Evolutionary conservation across 2,113 vertebrate species (phyloP).

Genomic region (Trochalopteron elliotii): DNA sequence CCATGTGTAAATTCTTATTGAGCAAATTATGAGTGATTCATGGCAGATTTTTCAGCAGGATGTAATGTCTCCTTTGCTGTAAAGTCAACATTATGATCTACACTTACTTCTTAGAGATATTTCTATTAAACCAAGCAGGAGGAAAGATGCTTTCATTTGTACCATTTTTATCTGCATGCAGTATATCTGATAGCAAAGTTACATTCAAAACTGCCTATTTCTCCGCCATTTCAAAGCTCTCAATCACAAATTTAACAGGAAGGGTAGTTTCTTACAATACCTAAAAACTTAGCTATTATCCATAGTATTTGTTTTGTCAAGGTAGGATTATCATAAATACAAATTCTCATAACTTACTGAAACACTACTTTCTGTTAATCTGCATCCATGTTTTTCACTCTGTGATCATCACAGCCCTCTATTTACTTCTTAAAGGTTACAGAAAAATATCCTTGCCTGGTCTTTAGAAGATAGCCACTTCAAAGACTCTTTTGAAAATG

Average conservation of each 20-base stretch:
- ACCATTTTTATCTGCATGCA: background rate
- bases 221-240: background rate
- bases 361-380: background rate
- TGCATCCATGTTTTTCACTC: background rate
- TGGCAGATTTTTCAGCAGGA: conserved; percentile 60
- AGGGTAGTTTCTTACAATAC: background rate
- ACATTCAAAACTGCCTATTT: background rate
- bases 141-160: conserved; percentile 16
- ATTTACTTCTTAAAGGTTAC: conserved; percentile 47
- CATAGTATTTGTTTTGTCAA: background rate
- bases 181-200: background rate
- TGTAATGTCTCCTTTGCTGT: conserved; percentile 49
- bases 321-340: background rate
- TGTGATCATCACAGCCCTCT: background rate
- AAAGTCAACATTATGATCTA: conserved; percentile 63
- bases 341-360: background rate
- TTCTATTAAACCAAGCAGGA: conserved; percentile 14
- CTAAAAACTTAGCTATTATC: background rate
- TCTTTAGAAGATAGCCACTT: conserved; percentile 65
- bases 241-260: background rate
- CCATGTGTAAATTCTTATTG: conserved; percentile 63
- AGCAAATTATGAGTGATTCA: conserved; percentile 67
- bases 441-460: conserved; percentile 52
- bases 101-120: conserved; percentile 46
- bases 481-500: conserved; percentile 56